phyloP scores from a whole-genome alignment of 2,113 vertebrate genomes.

The Macaca fascicularis region T2T-MFA8v1.1 NC_088379.1:184737001-184737500 shows the following conservation, averaged over 20 bases:
- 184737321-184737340: background rate
- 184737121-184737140: background rate
- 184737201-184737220: background rate
- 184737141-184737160: background rate
- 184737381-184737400: background rate
- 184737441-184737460: background rate
- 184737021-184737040: background rate
- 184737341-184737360: background rate
- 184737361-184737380: background rate
- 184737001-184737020: background rate
- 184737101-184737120: conserved; percentile 4
- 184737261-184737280: background rate
- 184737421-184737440: accelerated
- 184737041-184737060: background rate
- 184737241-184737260: background rate
- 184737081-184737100: conserved; percentile 6
- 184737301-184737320: background rate
- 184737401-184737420: background rate
- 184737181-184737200: background rate
- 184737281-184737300: background rate
- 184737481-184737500: background rate
- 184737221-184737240: background rate
- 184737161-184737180: background rate
- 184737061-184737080: conserved; percentile 55
- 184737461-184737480: background rate